Percentiles rank a stretch among this genome's conserved stretches.
Conservation (phyloP, 2,113 vertebrate genomes). For the Carassius gibelio region DNA sequence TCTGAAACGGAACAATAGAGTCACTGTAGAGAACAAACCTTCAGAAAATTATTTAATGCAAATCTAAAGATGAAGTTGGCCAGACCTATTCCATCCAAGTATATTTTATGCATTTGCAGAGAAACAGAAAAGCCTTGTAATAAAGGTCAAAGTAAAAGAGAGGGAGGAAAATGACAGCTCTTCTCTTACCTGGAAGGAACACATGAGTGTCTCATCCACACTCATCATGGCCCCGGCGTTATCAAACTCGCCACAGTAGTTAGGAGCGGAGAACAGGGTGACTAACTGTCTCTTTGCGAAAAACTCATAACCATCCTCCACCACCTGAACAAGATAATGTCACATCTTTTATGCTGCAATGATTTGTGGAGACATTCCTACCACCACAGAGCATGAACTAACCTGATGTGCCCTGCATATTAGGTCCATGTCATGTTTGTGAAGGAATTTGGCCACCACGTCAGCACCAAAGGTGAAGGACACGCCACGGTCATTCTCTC, state of each 20-base stretch:
- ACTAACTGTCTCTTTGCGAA: slow-evolving; percentile 81
- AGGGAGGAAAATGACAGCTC: not conserved
- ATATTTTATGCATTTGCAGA: not conserved
- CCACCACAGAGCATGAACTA: not conserved
- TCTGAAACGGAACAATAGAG: not conserved
- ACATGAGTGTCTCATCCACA: slow-evolving; percentile 82
- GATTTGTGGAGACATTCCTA: not conserved
- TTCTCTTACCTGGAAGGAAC: slow-evolving; percentile 77
- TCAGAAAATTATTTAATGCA: not conserved
- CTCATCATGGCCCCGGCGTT: slow-evolving; percentile 84
- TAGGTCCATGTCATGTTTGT: slow-evolving; percentile 85
- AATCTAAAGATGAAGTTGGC: slow-evolving; percentile 8
- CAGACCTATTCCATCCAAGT: not conserved
- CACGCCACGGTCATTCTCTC: slow-evolving; percentile 80
- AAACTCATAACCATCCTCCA: slow-evolving; percentile 81
- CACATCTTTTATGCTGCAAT: not conserved
- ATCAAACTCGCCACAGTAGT: slow-evolving; percentile 83
- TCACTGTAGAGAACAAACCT: not conserved
- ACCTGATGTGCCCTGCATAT: slow-evolving; percentile 84
- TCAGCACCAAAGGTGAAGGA: slow-evolving; percentile 82
- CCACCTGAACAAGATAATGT: slow-evolving; percentile 68
- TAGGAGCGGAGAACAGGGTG: slow-evolving; percentile 79
- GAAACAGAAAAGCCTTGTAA: not conserved
- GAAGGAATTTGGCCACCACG: slow-evolving; percentile 82
- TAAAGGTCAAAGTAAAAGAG: not conserved